phyloP scores from a whole-genome alignment of 2,113 vertebrate species.

The Pterophyllum scalare region DNA sequence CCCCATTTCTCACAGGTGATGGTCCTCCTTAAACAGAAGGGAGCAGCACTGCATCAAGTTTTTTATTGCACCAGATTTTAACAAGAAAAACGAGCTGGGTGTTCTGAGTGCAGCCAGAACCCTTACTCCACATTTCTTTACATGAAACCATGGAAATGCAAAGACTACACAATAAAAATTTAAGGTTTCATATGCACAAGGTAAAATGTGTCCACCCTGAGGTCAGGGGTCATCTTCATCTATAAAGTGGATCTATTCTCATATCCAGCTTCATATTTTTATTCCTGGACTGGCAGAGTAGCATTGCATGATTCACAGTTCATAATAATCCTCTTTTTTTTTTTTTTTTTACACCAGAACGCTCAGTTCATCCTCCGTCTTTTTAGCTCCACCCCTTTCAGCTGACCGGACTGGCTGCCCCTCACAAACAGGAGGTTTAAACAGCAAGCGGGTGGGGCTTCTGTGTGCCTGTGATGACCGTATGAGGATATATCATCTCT shows the following conservation, averaged over 20 bases:
- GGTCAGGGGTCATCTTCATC: neutral
- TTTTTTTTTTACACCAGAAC: neutral
- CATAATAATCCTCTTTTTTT: neutral
- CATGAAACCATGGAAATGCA: rapidly evolving
- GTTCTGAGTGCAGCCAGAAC: too few relatives aligned
- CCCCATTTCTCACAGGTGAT: neutral
- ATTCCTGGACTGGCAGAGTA: neutral
- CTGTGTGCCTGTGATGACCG: neutral
- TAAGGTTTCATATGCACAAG: too few relatives aligned
- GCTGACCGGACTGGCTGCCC: neutral
- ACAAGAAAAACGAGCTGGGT: too few relatives aligned
- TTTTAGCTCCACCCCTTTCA: neutral
- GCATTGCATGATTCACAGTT: neutral
- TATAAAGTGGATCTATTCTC: neutral
- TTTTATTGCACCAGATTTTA: neutral
- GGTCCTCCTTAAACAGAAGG: neutral
- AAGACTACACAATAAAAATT: rapidly evolving
- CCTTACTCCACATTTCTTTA: neutral
- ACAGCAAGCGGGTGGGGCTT: neutral
- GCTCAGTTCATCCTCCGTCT: neutral
- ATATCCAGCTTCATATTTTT: neutral
- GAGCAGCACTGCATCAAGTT: rapidly evolving
- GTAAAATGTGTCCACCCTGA: neutral
- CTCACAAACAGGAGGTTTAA: neutral
- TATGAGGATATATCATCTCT: neutral